Evolutionary conservation across 2,797 vertebrate genomes (phyloP), one percentile per base, ranked within the genome.

Genomic region (Onychomys arenicola): DNA sequence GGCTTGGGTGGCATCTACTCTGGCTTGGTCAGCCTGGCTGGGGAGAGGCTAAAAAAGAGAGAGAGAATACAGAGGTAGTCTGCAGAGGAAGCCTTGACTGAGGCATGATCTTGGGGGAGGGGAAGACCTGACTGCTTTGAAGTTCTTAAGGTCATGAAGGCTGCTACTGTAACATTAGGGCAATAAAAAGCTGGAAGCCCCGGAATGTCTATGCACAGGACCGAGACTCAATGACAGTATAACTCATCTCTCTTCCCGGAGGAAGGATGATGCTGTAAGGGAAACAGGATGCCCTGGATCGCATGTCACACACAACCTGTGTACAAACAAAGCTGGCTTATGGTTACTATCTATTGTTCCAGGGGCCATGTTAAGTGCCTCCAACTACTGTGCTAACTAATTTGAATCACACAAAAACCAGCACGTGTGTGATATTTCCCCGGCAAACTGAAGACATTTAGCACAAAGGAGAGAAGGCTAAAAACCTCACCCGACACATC

Each of bases 381-480:
- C 27, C 55, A 81, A 77, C 34, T 83, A 67, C 55, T 1, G 25
- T 40, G 37, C 52, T 65, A 78, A 83, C n/a, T 32, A 63, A 89
- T 89, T 85, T 61, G 46, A 95, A 71, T 97, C 34, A 92, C 37
- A 46, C 63, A 77, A 40, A 78, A 65, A 76, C 43, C 61, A 46
- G 25, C 6, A 16, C 8, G 3, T 11, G 34, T 61, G 90, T 65
- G 69, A n/a, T 34, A 43, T 77, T 93, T 96, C n/a, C n/a, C 67
- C 75, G 14, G 85, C 96, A 85, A 91, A 76, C 13, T 34, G 25
- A 97, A 93, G 90, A 91, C 17, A 46, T 21, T 93, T 94, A 81
- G 43, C 32, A 82, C 83, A 89, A 75, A 61, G 82, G 6, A 55
- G 49, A 67, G 16, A 34, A n/a, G 11, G 6, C 61, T 49, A 88